Evolutionary conservation across 2,888 invertebrate species (phyloP), one percentile per base, ranked within the genome.

Genomic region (Drosophila kuntzei): DNA sequence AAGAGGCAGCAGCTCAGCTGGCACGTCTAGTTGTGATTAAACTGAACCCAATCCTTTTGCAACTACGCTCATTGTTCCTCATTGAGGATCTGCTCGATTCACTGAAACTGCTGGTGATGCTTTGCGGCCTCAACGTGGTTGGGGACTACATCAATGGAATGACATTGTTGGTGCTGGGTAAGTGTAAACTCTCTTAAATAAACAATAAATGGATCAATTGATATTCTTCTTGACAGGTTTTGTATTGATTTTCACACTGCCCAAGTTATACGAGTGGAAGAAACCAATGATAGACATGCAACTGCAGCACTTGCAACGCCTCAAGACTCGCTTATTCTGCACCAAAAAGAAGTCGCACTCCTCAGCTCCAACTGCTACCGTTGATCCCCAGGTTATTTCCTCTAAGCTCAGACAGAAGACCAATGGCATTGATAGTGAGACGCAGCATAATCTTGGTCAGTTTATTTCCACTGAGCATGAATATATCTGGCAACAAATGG

Each of bases 241-340:
- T 4, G 11, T 73, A 2, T 7, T 77, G 14, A 41, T 80, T n/a
- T 80, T 80, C 14, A 76, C 78, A 5, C 9, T 80, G 47, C 87
- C 80, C 25, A 86, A 83, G 12, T 0, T 80, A 0, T 80, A 77
- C 46, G 53, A 58, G 11, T 74, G 65, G 65, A 67, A 83, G 41
- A 51, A 60, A 14, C 27, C 58, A 1, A 8, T 53, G 1, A 49
- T 73, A 7, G 47, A 74, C 5, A n/a, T 22, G 22, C 53, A 44
- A 5, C 34, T 84, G 25, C 11, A 54, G 6, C 37, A 47, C 0
- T 18, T 76, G 12, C 50, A 55, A 9, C 14, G 47, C 2, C 12
- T 79, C 0, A 44, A 62, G 58, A 9, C 5, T 7, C 54, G 41
- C 2, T 25, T 67, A 9, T 12, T 73, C 1, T 7, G 37, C 1